These are phyloP conservation scores for Yoshiicerus persimilis DNA, from an alignment of 1,140 invertebrate genomes.

Conservation along the genomic window DNA sequence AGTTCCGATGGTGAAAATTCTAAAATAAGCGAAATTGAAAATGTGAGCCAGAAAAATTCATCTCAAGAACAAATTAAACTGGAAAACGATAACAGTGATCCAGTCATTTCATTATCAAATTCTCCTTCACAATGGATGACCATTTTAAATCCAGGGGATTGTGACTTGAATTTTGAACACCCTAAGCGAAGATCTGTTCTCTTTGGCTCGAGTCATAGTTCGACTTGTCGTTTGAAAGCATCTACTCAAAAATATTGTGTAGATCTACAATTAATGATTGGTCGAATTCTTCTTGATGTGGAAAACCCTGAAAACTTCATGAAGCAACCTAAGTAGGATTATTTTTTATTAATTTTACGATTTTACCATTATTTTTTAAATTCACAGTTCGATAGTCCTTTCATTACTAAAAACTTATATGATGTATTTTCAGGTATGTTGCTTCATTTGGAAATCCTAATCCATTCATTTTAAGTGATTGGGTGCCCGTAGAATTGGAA, in stretches of 20 bases:
- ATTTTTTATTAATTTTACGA: not conserved
- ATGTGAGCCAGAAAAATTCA: not conserved
- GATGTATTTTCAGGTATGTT: constrained; percentile 54
- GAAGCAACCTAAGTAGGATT: not conserved
- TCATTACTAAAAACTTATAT: no score
- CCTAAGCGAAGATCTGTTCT: constrained; percentile 20
- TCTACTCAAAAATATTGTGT: constrained; percentile 24
- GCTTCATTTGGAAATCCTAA: constrained; percentile 64
- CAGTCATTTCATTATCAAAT: not conserved
- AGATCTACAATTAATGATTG: constrained; percentile 32
- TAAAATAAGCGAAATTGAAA: not conserved
- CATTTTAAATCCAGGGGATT: constrained; percentile 28
- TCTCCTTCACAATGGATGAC: constrained; percentile 32
- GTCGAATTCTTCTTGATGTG: constrained; percentile 30
- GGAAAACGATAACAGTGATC: not conserved
- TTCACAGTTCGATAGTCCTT: no score
- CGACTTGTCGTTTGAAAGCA: constrained; percentile 26
- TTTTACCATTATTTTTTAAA: not conserved
- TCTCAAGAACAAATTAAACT: not conserved
- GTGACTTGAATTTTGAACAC: not conserved
- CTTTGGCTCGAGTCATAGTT: constrained; percentile 31
- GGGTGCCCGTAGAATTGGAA: constrained; percentile 55
- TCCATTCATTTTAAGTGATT: constrained; percentile 56
- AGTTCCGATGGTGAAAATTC: not conserved
- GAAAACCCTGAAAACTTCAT: not conserved